Percentiles rank a stretch among this genome's conserved stretches.
Evolutionary conservation across 2,113 vertebrate genomes (phyloP).

Genomic region (Oryzias curvinotus): DNA sequence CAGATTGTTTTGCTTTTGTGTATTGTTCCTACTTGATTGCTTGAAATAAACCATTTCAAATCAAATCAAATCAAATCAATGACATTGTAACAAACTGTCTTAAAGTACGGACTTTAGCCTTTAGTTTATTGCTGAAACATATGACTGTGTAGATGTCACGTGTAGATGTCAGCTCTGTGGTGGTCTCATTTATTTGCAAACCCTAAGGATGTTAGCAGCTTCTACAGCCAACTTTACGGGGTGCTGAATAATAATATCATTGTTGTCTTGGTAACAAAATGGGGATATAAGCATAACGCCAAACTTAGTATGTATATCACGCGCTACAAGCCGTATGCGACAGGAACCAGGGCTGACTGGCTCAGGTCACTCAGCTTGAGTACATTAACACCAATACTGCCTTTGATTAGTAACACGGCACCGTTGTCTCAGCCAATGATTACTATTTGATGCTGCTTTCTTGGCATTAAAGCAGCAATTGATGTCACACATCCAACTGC

Average conservation of each 20-base stretch:
- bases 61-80: too few relatives aligned
- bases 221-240: too few relatives aligned
- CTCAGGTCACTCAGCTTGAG: conserved; percentile 1
- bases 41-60: too few relatives aligned
- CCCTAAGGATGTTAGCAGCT: too few relatives aligned
- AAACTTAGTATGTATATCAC: neutral
- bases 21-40: too few relatives aligned
- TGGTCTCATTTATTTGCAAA: too few relatives aligned
- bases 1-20: too few relatives aligned
- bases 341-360: neutral
- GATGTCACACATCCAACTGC: conserved; percentile 18
- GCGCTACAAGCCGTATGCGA: neutral
- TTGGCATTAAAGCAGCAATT: conserved; percentile 21
- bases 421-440: conserved; percentile 7
- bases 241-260: neutral
- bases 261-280: conserved; percentile 3
- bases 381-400: neutral
- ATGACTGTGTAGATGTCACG: too few relatives aligned
- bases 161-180: too few relatives aligned
- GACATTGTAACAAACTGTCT: too few relatives aligned
- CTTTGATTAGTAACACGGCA: conserved; percentile 3
- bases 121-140: too few relatives aligned
- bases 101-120: too few relatives aligned
- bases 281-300: neutral
- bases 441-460: conserved; percentile 8